phyloP scores from a whole-genome alignment of 2,113 vertebrate genomes.

The Rafetus swinhoei region DNA sequence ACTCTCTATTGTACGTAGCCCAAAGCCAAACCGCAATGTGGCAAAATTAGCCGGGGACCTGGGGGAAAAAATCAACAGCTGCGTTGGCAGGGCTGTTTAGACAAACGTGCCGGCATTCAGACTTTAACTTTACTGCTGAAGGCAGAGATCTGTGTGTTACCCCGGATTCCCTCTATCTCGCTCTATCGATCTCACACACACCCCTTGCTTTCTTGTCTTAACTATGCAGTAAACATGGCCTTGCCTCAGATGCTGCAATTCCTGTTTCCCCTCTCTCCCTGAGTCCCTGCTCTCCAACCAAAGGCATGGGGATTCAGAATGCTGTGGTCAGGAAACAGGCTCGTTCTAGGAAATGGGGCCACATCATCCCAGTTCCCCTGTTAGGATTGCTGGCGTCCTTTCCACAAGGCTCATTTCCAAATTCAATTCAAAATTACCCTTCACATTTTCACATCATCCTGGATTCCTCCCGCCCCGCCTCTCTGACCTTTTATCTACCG shows the following conservation, averaged over 20 bases:
- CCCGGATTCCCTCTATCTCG: slow-evolving; percentile 41
- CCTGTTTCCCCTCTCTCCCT: background rate
- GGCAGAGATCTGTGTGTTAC: slow-evolving; percentile 35
- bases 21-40: slow-evolving; percentile 15
- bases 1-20: background rate
- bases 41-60: slow-evolving; percentile 25
- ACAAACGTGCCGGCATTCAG: slow-evolving; percentile 55
- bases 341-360: background rate
- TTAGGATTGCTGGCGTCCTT: background rate
- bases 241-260: slow-evolving; percentile 22
- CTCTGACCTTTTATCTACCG: background rate
- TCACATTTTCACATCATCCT: slow-evolving; percentile 9
- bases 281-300: slow-evolving; percentile 14
- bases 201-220: slow-evolving; percentile 44
- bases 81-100: background rate
- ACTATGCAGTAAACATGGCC: slow-evolving; percentile 15
- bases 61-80: slow-evolving; percentile 5
- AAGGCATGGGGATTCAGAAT: background rate
- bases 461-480: background rate
- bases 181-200: background rate
- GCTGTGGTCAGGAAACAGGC: background rate
- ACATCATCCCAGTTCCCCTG: background rate
- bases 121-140: slow-evolving; percentile 52
- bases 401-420: background rate
- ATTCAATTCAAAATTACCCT: background rate